A percentile compares a stretch with the other conserved stretches of the same genome.
Evolutionary conservation across 2,113 vertebrate genomes (phyloP).

Genomic region (Microtus oregoni): DNA sequence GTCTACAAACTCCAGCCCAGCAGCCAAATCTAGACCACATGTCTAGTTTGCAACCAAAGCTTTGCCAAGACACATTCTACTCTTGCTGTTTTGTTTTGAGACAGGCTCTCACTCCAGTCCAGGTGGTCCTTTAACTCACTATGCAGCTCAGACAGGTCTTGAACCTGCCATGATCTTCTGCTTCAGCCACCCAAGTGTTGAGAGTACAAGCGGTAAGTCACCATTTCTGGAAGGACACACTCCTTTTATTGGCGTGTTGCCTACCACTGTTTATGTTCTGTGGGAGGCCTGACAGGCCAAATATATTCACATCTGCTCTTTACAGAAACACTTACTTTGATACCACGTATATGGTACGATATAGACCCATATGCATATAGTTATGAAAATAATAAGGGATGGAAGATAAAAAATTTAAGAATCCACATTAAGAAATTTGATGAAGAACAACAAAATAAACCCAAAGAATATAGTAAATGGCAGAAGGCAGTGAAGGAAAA

Average conservation of each 20-base stretch:
- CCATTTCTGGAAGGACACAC: not conserved
- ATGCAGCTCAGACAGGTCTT: not conserved
- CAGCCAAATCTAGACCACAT: not conserved
- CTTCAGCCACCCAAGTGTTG: not conserved
- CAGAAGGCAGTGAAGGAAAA: not conserved
- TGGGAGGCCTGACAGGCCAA: not conserved
- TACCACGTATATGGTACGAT: not conserved
- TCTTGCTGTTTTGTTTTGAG: not conserved
- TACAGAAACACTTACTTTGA: not conserved
- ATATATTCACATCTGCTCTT: not conserved
- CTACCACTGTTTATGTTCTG: not conserved
- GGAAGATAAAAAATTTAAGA: not conserved
- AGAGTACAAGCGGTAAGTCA: not conserved
- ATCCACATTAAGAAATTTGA: not conserved
- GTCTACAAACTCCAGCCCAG: not conserved
- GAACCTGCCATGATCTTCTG: not conserved
- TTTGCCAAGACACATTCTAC: not conserved
- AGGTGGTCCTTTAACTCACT: not conserved
- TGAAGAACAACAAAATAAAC: conserved; percentile 24
- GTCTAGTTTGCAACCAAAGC: not conserved
- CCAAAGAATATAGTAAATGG: not conserved
- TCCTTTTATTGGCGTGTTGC: not conserved
- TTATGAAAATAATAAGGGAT: not conserved
- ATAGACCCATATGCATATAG: not conserved
- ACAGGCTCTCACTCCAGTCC: not conserved